Base-by-base conservation (phyloP, 2,888 invertebrate genomes). In the Tubulanus polymorphus region DNA sequence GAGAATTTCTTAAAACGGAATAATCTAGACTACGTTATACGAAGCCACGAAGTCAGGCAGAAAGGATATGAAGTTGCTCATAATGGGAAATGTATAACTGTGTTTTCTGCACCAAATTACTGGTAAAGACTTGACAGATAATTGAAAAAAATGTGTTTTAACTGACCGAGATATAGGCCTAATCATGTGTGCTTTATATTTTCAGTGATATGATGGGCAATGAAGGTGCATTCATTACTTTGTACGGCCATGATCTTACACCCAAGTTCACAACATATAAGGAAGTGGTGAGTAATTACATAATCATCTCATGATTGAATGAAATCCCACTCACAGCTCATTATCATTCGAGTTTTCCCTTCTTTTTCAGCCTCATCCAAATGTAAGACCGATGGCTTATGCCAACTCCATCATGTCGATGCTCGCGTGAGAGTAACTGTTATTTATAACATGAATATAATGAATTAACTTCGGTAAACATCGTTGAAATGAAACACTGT, bases 31-130 rank as follows among this genome's bases (percentile, higher is more conserved):
- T 99, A 97, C 79, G 82, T 99, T 66, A 89, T 99, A 56, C 84
- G 97, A 56, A 94, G 94, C 80, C 99, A 99, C 79, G 99, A 99
- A 79, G 96, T 97, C 50, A 97, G 97, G 81, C 88, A 90, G 68
- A 89, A 91, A 55, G 99, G 99, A 0, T 99, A 95, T 75, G 97
- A 99, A 81, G 82, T 92, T 46, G 90, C 91, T 28, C 99, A 99
- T 76, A 87, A 91, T 73, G 94, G 93, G 35, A 91, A 91, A 76
- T 97, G 97, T 78, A 92, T 97, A 75, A 99, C 99, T 12, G 95
- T 99, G 48, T 99, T 99, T 84, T 96, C 96, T 1, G 99, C 99
- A 67, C 99, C 99, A 63, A 99, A 99, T 80, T 99, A 99, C 85
- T 99, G 97, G 93, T 93, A 79, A 57, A 71, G 62, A 12, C n/a